Evolutionary conservation across 1,140 invertebrate genomes (phyloP).

Genomic region (Leptopilina clavipes): DNA sequence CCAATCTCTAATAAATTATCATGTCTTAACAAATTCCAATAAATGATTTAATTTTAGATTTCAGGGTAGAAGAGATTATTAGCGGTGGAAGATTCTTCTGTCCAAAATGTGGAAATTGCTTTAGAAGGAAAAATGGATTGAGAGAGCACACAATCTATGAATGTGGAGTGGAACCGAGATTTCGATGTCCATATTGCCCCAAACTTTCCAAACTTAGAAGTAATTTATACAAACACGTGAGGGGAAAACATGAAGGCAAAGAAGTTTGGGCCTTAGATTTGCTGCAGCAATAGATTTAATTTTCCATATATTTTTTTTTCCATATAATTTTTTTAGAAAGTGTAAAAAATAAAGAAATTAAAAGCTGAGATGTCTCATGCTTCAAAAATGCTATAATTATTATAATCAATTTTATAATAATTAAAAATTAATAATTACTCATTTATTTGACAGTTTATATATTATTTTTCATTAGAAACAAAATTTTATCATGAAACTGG

Average conservation of each 20-base stretch:
- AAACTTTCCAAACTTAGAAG: slow-evolving; percentile 6
- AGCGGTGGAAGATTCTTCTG: slow-evolving; percentile 9
- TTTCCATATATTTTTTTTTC: background rate
- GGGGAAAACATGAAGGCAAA: slow-evolving; percentile 1
- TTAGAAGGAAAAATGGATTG: slow-evolving; percentile 24
- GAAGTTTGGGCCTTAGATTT: slow-evolving; percentile 20
- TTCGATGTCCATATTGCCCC: slow-evolving; percentile 1
- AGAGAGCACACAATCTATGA: slow-evolving; percentile 13
- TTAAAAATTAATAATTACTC: no score
- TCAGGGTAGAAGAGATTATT: background rate
- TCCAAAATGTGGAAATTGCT: slow-evolving; percentile 21
- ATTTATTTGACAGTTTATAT: no score
- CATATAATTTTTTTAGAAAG: background rate
- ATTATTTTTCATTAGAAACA: no score
- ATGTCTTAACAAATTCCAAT: background rate
- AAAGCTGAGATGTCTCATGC: no score
- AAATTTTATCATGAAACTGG: no score
- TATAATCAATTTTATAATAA: no score
- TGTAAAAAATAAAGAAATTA: background rate
- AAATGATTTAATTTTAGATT: slow-evolving; percentile 15
- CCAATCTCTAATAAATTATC: no score
- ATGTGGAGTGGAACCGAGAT: background rate
- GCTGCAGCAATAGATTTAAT: background rate
- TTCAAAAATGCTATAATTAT: no score
- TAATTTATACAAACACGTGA: slow-evolving; percentile 15